phyloP scores from a whole-genome alignment of 2,888 invertebrate genomes.

The Rhamnusium bicolor region DNA sequence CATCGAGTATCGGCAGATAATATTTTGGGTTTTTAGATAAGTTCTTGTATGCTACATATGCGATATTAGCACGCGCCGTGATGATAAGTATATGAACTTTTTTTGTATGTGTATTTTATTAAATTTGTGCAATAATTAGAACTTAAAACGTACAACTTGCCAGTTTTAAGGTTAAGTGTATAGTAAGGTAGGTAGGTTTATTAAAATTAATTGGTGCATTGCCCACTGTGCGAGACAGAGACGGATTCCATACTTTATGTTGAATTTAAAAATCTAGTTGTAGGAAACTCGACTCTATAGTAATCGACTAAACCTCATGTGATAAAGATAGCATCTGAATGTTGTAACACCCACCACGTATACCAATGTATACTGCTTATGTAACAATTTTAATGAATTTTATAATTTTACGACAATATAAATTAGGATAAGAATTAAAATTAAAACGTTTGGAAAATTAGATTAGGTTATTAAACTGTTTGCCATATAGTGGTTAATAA shows the following conservation, averaged over 20 bases:
- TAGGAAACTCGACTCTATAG: background rate
- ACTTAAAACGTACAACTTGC: background rate
- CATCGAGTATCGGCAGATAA: slow-evolving; percentile 14
- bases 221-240: background rate
- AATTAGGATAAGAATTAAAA: too few relatives aligned
- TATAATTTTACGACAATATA: too few relatives aligned
- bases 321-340: background rate
- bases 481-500: too few relatives aligned
- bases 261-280: background rate
- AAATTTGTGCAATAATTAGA: background rate
- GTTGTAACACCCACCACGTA: too few relatives aligned
- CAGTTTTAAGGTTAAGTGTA: slow-evolving; percentile 13
- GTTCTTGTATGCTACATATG: too few relatives aligned
- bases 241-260: background rate
- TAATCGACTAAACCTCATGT: background rate
- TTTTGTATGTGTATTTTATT: too few relatives aligned
- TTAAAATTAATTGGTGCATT: background rate
- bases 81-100: too few relatives aligned
- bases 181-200: background rate
- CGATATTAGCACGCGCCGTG: too few relatives aligned
- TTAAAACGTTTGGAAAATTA: too few relatives aligned
- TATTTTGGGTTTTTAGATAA: slow-evolving; percentile 1
- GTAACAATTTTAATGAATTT: too few relatives aligned
- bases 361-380: too few relatives aligned
- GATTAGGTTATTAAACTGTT: too few relatives aligned